Conservation (phyloP, 1,140 invertebrate genomes). For the Atopsyche davidsoni region DNA sequence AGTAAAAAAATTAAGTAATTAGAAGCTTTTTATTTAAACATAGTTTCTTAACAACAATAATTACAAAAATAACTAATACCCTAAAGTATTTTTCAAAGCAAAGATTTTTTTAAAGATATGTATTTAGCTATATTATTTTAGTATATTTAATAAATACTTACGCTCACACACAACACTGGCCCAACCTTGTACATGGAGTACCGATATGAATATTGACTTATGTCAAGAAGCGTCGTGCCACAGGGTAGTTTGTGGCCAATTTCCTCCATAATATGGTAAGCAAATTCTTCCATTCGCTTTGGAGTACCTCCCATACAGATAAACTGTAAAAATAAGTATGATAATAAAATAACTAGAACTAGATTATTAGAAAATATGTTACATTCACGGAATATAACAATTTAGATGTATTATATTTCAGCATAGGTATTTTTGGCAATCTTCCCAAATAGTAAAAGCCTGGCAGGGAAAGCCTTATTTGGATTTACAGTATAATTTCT, state of each 20-base stretch:
- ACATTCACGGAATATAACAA: too few relatives aligned
- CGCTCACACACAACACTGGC: constrained; percentile 85
- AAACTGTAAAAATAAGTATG: constrained; percentile 71
- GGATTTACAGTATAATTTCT: too few relatives aligned
- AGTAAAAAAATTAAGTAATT: too few relatives aligned
- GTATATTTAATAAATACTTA: constrained; percentile 52
- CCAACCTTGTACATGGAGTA: constrained; percentile 98
- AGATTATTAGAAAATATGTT: background rate
- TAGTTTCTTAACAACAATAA: too few relatives aligned
- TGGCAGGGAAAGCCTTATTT: too few relatives aligned
- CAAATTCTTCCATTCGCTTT: constrained; percentile 90
- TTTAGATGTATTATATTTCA: too few relatives aligned
- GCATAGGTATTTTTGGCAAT: too few relatives aligned
- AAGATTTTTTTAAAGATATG: too few relatives aligned
- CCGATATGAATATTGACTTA: constrained; percentile 86
- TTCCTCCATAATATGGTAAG: constrained; percentile 84
- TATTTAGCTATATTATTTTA: constrained; percentile 1
- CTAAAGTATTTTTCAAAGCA: too few relatives aligned
- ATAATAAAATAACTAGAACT: constrained; percentile 13
- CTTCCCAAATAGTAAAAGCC: too few relatives aligned
- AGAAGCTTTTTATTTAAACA: too few relatives aligned
- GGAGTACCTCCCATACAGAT: constrained; percentile 97
- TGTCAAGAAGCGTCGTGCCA: constrained; percentile 80
- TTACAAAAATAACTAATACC: too few relatives aligned
- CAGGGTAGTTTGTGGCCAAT: constrained; percentile 84